phyloP scores from a whole-genome alignment of 2,113 vertebrate species.

The Clarias macrocephalus region DNA sequence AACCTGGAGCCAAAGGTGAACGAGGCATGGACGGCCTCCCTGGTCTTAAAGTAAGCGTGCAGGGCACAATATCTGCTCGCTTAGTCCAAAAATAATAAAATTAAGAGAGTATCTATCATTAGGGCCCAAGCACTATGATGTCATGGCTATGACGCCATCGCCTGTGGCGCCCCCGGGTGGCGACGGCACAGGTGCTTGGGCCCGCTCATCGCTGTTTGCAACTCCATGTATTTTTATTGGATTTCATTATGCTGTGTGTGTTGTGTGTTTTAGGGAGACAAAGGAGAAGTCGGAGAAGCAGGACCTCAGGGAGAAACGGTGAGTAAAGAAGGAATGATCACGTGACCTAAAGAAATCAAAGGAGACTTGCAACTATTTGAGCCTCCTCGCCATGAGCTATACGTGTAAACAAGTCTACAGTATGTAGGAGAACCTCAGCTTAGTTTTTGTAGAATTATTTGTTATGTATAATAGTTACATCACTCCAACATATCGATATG shows the following conservation, averaged over 20 bases:
- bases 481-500: background rate
- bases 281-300: slow-evolving; percentile 69
- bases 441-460: background rate
- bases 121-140: no score
- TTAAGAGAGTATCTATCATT: background rate
- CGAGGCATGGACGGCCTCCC: slow-evolving; percentile 72
- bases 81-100: background rate
- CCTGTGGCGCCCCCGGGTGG: no score
- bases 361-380: background rate
- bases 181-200: no score
- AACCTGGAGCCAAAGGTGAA: slow-evolving; percentile 66
- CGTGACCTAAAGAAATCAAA: background rate
- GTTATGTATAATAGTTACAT: background rate
- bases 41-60: slow-evolving; percentile 65
- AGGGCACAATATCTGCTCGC: background rate
- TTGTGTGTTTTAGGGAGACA: slow-evolving; percentile 67
- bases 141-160: no score
- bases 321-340: slow-evolving; percentile 2
- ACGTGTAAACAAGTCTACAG: background rate
- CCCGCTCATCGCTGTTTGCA: no score
- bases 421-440: background rate
- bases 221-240: background rate
- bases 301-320: slow-evolving; percentile 70
- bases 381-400: background rate
- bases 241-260: background rate